phyloP scores from a whole-genome alignment of 2,113 vertebrate genomes.

The Prionailurus bengalensis region DNA sequence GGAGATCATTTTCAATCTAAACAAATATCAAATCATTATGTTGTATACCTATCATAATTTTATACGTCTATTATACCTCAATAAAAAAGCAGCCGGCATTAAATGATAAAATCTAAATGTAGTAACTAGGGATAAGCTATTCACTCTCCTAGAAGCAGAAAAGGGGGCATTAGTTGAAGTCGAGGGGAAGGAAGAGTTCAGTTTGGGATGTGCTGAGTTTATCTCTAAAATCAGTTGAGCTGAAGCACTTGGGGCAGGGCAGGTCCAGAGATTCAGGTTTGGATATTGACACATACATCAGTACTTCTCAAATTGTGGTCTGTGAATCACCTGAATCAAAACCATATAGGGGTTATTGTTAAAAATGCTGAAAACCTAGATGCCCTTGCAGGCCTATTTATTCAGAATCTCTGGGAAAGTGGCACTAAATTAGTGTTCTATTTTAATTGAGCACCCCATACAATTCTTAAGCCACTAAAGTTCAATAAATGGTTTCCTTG shows the following conservation, averaged over 20 bases:
- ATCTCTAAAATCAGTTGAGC: background rate
- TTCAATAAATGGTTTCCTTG: background rate
- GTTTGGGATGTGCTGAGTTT: background rate
- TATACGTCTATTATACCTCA: background rate
- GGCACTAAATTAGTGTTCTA: background rate
- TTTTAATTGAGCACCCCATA: background rate
- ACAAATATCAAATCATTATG: background rate
- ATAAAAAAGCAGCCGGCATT: background rate
- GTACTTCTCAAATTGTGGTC: background rate
- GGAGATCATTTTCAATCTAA: background rate
- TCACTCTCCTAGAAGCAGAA: background rate
- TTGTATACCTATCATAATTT: background rate
- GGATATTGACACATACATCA: background rate
- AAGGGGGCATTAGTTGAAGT: background rate
- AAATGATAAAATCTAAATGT: background rate
- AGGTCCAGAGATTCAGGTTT: background rate
- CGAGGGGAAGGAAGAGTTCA: background rate
- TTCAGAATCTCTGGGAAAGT: background rate
- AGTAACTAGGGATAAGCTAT: background rate
- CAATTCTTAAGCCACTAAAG: background rate
- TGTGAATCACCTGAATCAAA: background rate
- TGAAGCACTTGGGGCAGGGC: background rate
- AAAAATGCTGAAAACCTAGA: background rate
- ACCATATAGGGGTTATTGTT: background rate
- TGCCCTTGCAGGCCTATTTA: background rate